A percentile compares a stretch with the other conserved stretches of the same genome.
Evolutionary conservation across 1,140 invertebrate genomes (phyloP).

Genomic region (Metopolophium dirhodum): DNA sequence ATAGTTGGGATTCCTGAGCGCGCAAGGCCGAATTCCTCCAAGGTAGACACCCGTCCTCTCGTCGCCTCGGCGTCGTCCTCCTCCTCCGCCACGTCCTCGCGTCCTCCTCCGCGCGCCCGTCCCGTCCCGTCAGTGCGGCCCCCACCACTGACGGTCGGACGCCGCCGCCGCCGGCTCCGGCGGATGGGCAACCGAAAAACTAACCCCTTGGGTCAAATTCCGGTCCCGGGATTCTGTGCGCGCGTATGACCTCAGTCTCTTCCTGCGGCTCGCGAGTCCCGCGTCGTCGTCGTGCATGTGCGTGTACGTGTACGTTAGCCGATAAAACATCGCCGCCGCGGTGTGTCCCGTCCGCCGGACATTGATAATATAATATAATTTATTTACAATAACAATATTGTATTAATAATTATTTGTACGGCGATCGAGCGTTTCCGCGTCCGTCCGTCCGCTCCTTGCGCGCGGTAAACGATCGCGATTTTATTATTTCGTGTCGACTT

Average conservation of each 20-base stretch:
- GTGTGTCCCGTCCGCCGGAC: too few relatives aligned
- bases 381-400: background rate
- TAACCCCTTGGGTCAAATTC: constrained; percentile 55
- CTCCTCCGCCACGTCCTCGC: background rate
- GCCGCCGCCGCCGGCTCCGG: constrained; percentile 32
- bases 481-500: background rate
- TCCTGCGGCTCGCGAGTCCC: constrained; percentile 41
- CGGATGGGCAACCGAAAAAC: constrained; percentile 53
- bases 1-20: constrained; percentile 55
- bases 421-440: background rate
- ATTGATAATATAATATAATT: background rate
- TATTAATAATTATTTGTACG: background rate
- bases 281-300: background rate
- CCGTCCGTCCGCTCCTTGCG: background rate
- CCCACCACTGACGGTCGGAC: constrained; percentile 5
- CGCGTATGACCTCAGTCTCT: constrained; percentile 43
- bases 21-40: constrained; percentile 57
- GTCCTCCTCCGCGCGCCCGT: background rate
- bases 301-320: background rate
- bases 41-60: constrained; percentile 54
- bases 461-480: background rate
- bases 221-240: constrained; percentile 47
- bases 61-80: constrained; percentile 1
- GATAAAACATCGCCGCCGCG: background rate
- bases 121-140: background rate